Percentiles rank a stretch among this genome's conserved stretches.
Conservation (phyloP, 2,797 vertebrate genomes). For the Gallinago stenura region DNA sequence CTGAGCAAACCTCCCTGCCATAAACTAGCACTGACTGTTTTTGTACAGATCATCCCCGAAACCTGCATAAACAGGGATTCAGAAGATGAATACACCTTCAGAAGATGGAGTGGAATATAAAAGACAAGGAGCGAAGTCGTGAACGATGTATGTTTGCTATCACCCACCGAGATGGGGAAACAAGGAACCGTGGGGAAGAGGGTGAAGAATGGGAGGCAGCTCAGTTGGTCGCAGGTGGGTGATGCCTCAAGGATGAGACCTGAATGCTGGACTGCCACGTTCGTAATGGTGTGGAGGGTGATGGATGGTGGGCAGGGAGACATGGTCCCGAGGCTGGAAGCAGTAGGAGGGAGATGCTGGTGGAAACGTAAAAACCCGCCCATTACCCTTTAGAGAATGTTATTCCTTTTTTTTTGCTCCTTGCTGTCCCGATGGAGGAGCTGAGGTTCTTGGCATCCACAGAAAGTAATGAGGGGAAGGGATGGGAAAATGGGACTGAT, state of each 20-base stretch:
- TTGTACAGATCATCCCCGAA: neutral
- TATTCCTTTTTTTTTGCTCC: neutral
- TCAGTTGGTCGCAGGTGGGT: neutral
- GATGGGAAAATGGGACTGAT: neutral
- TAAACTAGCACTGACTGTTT: neutral
- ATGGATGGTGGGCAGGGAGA: neutral
- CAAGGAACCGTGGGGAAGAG: neutral
- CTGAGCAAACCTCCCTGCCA: neutral
- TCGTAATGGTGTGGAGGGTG: neutral
- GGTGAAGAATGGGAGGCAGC: conserved; percentile 3
- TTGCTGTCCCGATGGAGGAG: neutral
- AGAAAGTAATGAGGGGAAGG: fast-evolving
- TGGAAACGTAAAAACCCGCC: neutral
- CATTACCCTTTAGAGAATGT: fast-evolving
- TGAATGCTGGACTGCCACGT: neutral
- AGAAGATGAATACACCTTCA: neutral
- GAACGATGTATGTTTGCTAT: neutral
- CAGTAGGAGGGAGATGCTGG: neutral
- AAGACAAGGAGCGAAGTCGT: fast-evolving
- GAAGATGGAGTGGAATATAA: neutral
- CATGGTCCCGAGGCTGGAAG: fast-evolving
- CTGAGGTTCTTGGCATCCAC: neutral
- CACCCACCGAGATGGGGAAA: neutral
- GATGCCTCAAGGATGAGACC: conserved; percentile 39
- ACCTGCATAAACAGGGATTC: neutral